These are phyloP conservation scores for Noturus placidus DNA, from an alignment of 2,113 vertebrate genomes.

Conservation along the genomic window DNA sequence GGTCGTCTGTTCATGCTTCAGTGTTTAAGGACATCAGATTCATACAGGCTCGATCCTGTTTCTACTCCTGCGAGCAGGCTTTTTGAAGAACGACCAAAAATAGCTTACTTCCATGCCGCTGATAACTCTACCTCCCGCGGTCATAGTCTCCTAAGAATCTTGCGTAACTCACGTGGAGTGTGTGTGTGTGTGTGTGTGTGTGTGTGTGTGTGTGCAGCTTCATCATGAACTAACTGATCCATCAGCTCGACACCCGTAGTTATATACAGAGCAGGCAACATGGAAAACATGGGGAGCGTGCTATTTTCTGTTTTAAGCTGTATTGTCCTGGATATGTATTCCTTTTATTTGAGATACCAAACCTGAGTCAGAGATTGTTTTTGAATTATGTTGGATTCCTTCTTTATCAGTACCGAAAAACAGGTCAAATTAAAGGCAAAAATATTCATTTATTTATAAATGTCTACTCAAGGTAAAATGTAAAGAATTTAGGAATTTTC, in stretches of 20 bases:
- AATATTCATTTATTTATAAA: background rate
- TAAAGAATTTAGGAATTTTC: background rate
- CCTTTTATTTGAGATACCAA: background rate
- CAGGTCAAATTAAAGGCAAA: background rate
- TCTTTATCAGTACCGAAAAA: background rate
- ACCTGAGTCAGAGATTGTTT: background rate
- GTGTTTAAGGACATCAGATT: conserved; percentile 24
- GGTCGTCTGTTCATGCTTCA: background rate
- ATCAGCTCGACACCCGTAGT: conserved; percentile 15
- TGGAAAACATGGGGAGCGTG: background rate
- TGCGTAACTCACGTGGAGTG: conserved; percentile 29
- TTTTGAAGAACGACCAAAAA: conserved; percentile 20
- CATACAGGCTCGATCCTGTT: background rate
- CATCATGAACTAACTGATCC: background rate
- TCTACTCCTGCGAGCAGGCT: conserved; percentile 3
- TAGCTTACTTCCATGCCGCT: conserved; percentile 7
- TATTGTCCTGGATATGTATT: background rate
- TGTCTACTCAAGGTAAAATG: background rate
- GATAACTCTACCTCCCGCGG: conserved; percentile 5
- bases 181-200: background rate
- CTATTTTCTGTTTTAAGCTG: background rate
- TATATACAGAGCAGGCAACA: conserved; percentile 1
- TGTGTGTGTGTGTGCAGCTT: background rate
- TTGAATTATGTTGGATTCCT: background rate
- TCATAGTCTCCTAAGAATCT: conserved; percentile 36